phyloP scores from a whole-genome alignment of 2,888 invertebrate species.

The Acanthacorydalis orientalis region DNA sequence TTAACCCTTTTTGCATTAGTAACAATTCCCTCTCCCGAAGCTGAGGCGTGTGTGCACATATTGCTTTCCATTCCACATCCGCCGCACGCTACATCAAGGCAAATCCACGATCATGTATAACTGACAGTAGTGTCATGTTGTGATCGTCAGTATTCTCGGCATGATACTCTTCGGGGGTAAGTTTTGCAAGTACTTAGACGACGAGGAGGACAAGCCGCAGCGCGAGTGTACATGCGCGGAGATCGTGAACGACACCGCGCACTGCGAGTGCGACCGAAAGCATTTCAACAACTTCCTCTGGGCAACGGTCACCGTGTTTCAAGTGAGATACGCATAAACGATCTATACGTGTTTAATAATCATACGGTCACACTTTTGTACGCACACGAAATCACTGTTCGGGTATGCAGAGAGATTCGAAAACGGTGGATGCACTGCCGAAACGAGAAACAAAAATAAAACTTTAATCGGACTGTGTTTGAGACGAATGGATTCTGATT shows the following conservation, averaged over 20 bases:
- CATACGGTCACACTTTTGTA: background rate
- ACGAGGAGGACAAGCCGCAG: conserved; percentile 60
- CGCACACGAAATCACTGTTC: background rate
- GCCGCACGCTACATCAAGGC: too few relatives aligned
- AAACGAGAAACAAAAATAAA: too few relatives aligned
- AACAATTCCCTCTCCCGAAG: too few relatives aligned
- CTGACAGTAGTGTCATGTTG: background rate
- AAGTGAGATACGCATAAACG: conserved; percentile 49
- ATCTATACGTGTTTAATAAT: background rate
- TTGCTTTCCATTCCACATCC: too few relatives aligned
- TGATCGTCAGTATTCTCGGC: conserved; percentile 82
- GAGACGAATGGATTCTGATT: too few relatives aligned
- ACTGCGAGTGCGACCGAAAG: conserved; percentile 93
- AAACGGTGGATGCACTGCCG: too few relatives aligned
- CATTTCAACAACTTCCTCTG: conserved; percentile 98
- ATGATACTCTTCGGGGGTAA: conserved; percentile 99
- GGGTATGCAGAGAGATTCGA: too few relatives aligned
- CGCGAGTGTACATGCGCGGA: conserved; percentile 86
- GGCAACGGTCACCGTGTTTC: conserved; percentile 94
- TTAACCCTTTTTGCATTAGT: too few relatives aligned
- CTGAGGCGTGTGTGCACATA: too few relatives aligned
- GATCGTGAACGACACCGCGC: conserved; percentile 73
- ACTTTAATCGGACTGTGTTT: too few relatives aligned
- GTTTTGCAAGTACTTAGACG: conserved; percentile 95
- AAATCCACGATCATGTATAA: too few relatives aligned